Percentiles rank a stretch among this genome's conserved stretches.
Conservation (phyloP, 1,140 invertebrate genomes). For the Drosophila kurseongensis region DNA sequence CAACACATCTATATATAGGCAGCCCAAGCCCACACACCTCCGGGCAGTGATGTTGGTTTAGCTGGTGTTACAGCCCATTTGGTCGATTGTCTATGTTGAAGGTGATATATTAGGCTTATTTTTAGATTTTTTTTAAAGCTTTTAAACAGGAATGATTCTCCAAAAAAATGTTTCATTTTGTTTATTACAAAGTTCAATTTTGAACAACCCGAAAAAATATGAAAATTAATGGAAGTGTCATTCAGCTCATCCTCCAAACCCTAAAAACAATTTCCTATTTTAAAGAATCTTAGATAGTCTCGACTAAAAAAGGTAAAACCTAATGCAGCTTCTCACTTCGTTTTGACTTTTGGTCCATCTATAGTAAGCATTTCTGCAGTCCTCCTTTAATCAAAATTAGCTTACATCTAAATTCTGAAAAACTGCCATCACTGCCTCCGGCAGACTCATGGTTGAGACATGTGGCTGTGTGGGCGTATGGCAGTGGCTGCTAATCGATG, state of each 20-base stretch:
- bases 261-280: too few species aligned
- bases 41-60: not conserved
- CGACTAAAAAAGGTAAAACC: too few species aligned
- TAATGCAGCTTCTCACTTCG: not conserved
- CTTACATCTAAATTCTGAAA: not conserved
- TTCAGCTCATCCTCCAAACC: too few species aligned
- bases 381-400: not conserved
- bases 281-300: too few species aligned
- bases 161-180: too few species aligned
- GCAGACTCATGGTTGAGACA: slow-evolving; percentile 10
- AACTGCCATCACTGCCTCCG: slow-evolving; percentile 6
- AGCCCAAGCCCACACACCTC: slow-evolving; percentile 28
- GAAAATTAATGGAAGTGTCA: too few species aligned
- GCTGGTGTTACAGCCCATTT: not conserved
- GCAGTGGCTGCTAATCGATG: slow-evolving; percentile 41
- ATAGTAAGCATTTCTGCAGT: not conserved
- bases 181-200: too few species aligned
- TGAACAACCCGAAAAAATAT: too few species aligned
- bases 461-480: slow-evolving; percentile 20
- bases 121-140: too few species aligned
- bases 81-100: not conserved
- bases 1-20: slow-evolving; percentile 64
- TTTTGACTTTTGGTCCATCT: not conserved
- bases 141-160: too few species aligned
- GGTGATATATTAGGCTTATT: too few species aligned